phyloP scores from a whole-genome alignment of 2,888 invertebrate genomes.

The Cyrtodaria siliqua region DNA sequence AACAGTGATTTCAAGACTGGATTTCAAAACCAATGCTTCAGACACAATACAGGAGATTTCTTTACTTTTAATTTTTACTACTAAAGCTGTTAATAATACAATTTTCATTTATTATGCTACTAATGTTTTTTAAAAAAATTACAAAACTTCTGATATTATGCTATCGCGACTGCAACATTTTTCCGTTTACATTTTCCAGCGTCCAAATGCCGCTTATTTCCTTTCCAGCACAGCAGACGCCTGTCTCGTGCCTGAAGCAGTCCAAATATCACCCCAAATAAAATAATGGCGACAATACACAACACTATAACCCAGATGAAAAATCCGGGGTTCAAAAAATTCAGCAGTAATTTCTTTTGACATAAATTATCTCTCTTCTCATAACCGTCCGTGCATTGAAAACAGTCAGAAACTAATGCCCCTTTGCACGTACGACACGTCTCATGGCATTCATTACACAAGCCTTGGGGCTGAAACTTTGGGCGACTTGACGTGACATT shows the following conservation, averaged over 20 bases:
- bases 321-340: conserved; percentile 79
- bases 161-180: conserved; percentile 62
- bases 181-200: conserved; percentile 74
- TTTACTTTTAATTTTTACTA: too few relatives aligned
- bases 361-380: conserved; percentile 70
- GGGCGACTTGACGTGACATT: conserved; percentile 60
- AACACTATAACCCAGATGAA: conserved; percentile 80
- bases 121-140: too few relatives aligned
- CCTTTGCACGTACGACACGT: conserved; percentile 80
- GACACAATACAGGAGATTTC: too few relatives aligned
- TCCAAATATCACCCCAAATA: conserved; percentile 79
- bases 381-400: conserved; percentile 74
- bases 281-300: conserved; percentile 77
- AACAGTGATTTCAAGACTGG: too few relatives aligned
- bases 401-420: conserved; percentile 73
- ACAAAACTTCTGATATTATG: conserved; percentile 60
- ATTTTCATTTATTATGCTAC: too few relatives aligned
- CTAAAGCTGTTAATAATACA: too few relatives aligned
- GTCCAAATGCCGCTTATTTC: conserved; percentile 72
- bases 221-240: conserved; percentile 77
- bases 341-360: conserved; percentile 78
- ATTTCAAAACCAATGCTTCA: too few relatives aligned
- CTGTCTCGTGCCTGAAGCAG: conserved; percentile 78
- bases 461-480: conserved; percentile 72
- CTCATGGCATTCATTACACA: conserved; percentile 75